A percentile compares a stretch with the other conserved stretches of the same genome.
Conservation (phyloP, 2,113 vertebrate genomes). For the Elephas maximus region DNA sequence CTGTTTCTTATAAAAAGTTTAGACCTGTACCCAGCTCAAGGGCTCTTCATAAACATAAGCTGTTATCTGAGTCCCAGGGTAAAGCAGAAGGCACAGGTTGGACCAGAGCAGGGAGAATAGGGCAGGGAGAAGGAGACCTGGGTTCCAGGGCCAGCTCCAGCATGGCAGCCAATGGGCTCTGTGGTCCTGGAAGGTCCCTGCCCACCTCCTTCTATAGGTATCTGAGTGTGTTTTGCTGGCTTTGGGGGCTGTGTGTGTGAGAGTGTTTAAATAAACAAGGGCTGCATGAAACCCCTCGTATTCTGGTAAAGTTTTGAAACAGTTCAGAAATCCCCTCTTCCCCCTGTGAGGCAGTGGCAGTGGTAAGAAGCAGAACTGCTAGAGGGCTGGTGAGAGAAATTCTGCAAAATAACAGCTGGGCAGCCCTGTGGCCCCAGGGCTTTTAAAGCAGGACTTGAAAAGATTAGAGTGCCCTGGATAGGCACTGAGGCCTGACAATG, state of each 20-base stretch:
- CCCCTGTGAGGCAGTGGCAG: constrained; percentile 84
- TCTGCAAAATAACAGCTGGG: constrained; percentile 73
- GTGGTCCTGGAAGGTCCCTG: background rate
- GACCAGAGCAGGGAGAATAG: background rate
- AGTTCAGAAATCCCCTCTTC: constrained; percentile 83
- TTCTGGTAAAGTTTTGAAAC: constrained; percentile 78
- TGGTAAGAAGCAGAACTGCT: constrained; percentile 75
- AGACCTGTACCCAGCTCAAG: background rate
- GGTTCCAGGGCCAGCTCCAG: too few relatives aligned
- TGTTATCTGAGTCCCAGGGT: background rate
- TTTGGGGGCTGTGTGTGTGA: constrained; percentile 17
- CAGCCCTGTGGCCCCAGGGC: constrained; percentile 9
- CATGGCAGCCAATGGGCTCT: too few relatives aligned
- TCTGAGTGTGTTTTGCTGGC: constrained; percentile 53
- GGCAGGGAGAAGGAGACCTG: background rate
- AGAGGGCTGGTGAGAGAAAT: constrained; percentile 19
- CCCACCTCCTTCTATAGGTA: background rate
- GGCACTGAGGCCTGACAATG: background rate
- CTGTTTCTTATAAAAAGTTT: background rate
- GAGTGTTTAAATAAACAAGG: constrained; percentile 61
- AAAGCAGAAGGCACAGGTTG: background rate
- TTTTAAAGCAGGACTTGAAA: background rate
- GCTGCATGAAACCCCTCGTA: constrained; percentile 68
- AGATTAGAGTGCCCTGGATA: background rate
- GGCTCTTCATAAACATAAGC: background rate